These are phyloP conservation scores for Apostichopus parvimensis DNA, from an alignment of 35 echinoderm and acorn worm species.

Conservation along the genomic window DNA sequence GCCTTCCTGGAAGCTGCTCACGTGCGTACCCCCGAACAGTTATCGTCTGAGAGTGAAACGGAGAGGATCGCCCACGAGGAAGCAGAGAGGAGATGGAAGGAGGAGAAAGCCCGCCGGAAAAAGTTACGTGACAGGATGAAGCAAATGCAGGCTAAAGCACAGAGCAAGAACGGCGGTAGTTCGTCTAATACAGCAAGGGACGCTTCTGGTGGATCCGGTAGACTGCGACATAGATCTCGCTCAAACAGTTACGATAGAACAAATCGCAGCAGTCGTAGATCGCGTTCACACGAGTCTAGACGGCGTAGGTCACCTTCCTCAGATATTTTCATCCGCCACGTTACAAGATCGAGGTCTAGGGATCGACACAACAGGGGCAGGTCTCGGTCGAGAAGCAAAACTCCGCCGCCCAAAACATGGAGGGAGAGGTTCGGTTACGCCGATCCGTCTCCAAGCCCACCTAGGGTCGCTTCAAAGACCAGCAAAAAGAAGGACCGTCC, in stretches of 20 bases:
- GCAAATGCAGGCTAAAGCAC: background rate
- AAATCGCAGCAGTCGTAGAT: background rate
- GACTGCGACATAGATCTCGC: background rate
- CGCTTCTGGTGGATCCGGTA: background rate
- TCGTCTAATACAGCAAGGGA: background rate
- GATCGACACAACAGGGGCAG: background rate
- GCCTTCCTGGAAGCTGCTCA: conserved; percentile 64
- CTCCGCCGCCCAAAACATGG: conserved; percentile 1
- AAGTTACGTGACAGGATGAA: conserved; percentile 1
- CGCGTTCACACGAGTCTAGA: background rate
- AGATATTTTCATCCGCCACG: background rate
- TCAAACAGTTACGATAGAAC: background rate
- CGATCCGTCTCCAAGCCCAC: background rate
- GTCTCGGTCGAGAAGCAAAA: background rate
- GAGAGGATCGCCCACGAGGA: conserved; percentile 32
- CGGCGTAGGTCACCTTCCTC: conserved; percentile 4
- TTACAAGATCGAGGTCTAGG: conserved; percentile 14
- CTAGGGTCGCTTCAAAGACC: background rate
- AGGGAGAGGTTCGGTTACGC: conserved; percentile 34
- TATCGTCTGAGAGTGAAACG: conserved; percentile 52
- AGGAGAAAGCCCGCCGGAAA: conserved; percentile 16
- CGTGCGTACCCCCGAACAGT: conserved; percentile 76
- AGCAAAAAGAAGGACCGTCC: background rate
- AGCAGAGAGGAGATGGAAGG: background rate
- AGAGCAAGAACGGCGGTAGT: background rate